Base-by-base conservation (phyloP, 2,888 invertebrate genomes). In the Chalcis sispes region DNA sequence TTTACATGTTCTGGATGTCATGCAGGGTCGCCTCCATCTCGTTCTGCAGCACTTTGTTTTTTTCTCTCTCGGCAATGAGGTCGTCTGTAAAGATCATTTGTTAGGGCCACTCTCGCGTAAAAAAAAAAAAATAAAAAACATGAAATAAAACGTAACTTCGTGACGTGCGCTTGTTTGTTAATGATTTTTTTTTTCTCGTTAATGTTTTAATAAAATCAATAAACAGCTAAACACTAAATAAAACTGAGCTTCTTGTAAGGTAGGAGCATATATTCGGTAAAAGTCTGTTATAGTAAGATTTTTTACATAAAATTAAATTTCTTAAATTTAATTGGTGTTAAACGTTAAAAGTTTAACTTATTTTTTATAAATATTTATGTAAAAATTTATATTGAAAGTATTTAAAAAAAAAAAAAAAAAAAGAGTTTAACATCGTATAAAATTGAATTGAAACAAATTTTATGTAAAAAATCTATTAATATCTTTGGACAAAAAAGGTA, bases 21-120 rank as follows among this genome's bases (percentile, higher is more conserved):
- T 97, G 96, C 92, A 98, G 94, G 89, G 98, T 97, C 89, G 96
- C 95, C 92, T 99, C 98, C 96, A 99, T 97, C 91, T 99, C 99
- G 90, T 97, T 96, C 91, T 97, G 95, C 90, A 98, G 94, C 90
- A 95, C 92, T 93, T 96, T 97, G 93, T 96, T 97, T 93, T 97
- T 96, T 92, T 95, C 95, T 91, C 95, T 96, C 92, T 97, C 96
- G 90, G 93, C 92, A 90, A 96, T 93, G 90, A 98, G 94, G 91
- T 97, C 97, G 93, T 98, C 98, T 98, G 94, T 89, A 94, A 91
- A 89, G 87, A 88, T 88, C 83, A 88, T 84, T 86, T 77, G 88
- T 89, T 90, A 88, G 82, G 83, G 81, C 81, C 85, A 83, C 81
- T 76, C 77, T 79, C 78, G 70, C 82, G 75, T 59, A 66, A 72